A percentile compares a stretch with the other conserved stretches of the same genome.
These are phyloP conservation scores for Parapsyche elsis DNA, from an alignment of 1,140 invertebrate genomes.

Conservation along the genomic window DNA sequence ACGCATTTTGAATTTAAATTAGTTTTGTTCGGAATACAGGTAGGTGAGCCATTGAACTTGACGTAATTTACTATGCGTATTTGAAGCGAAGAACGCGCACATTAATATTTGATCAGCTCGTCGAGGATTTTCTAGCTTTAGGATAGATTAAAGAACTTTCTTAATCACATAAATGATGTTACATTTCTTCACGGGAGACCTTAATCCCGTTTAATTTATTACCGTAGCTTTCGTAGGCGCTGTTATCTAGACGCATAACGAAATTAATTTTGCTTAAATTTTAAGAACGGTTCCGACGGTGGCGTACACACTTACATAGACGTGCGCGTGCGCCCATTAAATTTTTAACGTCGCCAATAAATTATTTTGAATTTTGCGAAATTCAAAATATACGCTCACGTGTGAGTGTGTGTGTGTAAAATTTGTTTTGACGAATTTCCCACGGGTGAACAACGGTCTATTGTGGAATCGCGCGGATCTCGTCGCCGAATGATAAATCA, in stretches of 20 bases:
- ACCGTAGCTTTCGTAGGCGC: neutral
- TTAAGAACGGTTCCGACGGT: neutral
- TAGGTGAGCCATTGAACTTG: too few species aligned
- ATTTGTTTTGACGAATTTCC: neutral
- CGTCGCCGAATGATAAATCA: neutral
- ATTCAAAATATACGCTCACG: neutral
- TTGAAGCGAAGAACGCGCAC: neutral
- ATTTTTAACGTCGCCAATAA: slow-evolving; percentile 15
- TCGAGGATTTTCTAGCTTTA: neutral
- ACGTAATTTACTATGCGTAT: neutral
- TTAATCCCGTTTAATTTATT: slow-evolving; percentile 41
- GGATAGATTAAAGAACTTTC: slow-evolving; percentile 39
- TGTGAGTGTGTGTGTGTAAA: neutral
- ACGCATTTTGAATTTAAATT: too few species aligned
- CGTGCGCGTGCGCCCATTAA: neutral
- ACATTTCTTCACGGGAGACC: slow-evolving; percentile 33
- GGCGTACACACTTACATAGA: neutral
- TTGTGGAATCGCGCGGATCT: neutral
- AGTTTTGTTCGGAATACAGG: too few species aligned
- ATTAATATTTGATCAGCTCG: slow-evolving; percentile 37
- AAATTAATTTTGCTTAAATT: slow-evolving; percentile 17
- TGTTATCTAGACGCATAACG: neutral
- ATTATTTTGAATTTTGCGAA: slow-evolving; percentile 12
- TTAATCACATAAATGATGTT: slow-evolving; percentile 44
- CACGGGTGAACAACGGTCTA: neutral